Conservation (phyloP, 2,888 invertebrate genomes). For the Drosophila fulvimacula region DNA sequence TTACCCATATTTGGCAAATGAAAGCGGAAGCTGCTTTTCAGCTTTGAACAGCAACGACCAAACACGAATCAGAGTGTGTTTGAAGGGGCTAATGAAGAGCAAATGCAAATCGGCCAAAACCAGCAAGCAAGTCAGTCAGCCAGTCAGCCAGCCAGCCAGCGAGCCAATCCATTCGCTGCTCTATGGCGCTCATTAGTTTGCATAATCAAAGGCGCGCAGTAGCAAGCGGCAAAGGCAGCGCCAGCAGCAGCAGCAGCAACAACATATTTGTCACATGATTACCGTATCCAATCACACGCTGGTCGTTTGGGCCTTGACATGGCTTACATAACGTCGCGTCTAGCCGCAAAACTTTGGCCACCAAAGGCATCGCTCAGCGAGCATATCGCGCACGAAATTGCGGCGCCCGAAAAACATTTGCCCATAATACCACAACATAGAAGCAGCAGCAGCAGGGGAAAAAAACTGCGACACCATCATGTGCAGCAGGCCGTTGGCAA, state of each 20-base stretch:
- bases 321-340: conserved; percentile 51
- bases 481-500: conserved; percentile 46
- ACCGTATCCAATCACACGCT: conserved; percentile 64
- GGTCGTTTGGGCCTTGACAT: conserved; percentile 32
- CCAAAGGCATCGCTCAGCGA: background rate
- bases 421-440: conserved; percentile 9
- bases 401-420: conserved; percentile 11
- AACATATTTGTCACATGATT: conserved; percentile 74
- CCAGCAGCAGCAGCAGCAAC: conserved; percentile 13
- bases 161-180: conserved; percentile 10
- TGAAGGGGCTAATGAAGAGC: conserved; percentile 67
- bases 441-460: conserved; percentile 10
- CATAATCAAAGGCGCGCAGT: conserved; percentile 67
- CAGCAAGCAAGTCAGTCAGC: conserved; percentile 8
- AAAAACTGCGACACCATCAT: conserved; percentile 53
- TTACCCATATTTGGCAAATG: conserved; percentile 22
- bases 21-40: conserved; percentile 41
- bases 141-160: background rate
- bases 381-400: conserved; percentile 21
- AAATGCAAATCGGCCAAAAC: conserved; percentile 55
- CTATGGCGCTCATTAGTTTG: conserved; percentile 68
- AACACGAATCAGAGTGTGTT: conserved; percentile 57
- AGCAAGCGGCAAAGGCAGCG: conserved; percentile 13
- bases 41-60: conserved; percentile 28
- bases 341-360: conserved; percentile 31